Base-by-base conservation (phyloP, 1,140 invertebrate genomes). In the Papilio helenus region DNA sequence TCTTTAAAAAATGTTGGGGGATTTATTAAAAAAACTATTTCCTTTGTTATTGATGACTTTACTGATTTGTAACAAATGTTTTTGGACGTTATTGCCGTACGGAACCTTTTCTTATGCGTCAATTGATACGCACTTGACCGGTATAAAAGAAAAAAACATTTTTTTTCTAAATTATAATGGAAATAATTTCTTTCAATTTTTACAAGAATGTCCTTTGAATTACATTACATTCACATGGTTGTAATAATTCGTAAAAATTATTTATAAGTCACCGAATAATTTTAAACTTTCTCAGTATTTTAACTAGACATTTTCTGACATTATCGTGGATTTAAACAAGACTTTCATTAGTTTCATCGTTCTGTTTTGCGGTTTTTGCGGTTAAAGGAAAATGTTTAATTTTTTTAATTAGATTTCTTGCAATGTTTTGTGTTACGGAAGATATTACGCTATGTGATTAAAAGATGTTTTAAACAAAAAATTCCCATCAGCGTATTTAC, bases 101-200 rank as follows among this genome's bases (percentile, higher is more conserved):
- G 18, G 12, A 61, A 61, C 8, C 55, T 12, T 61, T 61, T 61
- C 55, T 61, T 61, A 61, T 61, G 58, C 58, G 12, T 29, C 58
- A 61, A 23, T 61, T 61, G 58, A 61, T 61, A 61, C 58, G 23
- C 58, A 61, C 23, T 61, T 61, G 58, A 61, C 58, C 58, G 20
- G 10, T 61, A 26, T 20, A 61, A 61, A 61, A 61, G 23, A 61
- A 61, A 26, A 26, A 61, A 26, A 61, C 9, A 20, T 51, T 51
- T 51, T 3, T 51, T 51, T n/a, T n/a, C n/a, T 5, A 1, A 18
- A 16, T 51, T 10, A 49, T 49, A 49, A 18, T 49, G 3, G 16
- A 18, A 49, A 3, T 49, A 3, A 10, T 46, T 46, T 12, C 44
- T 46, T 46, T 46, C 12, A 46, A 12, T 18, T 20, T 20, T 55